phyloP scores from a whole-genome alignment of 1,140 invertebrate genomes.

The Maconellicoccus hirsutus region DNA sequence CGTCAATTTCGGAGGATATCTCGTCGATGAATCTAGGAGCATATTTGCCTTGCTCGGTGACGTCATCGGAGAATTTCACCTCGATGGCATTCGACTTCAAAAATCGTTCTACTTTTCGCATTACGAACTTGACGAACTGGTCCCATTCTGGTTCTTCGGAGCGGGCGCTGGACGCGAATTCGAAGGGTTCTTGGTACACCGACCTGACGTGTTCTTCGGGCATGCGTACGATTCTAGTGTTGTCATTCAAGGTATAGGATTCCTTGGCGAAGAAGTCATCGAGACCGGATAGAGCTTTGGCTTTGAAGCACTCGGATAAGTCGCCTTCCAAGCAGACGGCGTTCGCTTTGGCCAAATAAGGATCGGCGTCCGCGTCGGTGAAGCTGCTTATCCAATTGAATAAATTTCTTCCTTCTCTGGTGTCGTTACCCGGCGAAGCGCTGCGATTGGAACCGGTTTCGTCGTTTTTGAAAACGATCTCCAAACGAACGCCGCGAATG shows the following conservation, averaged over 20 bases:
- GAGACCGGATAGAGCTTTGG: slow-evolving; percentile 53
- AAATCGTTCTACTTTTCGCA: slow-evolving; percentile 55
- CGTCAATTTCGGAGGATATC: slow-evolving; percentile 65
- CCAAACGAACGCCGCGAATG: background rate
- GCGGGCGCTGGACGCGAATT: slow-evolving; percentile 46
- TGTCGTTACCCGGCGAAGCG: slow-evolving; percentile 16
- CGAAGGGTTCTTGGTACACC: slow-evolving; percentile 40
- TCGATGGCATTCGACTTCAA: slow-evolving; percentile 62
- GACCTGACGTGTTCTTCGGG: slow-evolving; percentile 31
- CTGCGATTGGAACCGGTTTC: background rate
- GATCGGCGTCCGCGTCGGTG: slow-evolving; percentile 54
- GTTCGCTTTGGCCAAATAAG: slow-evolving; percentile 57
- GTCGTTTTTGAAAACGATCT: slow-evolving; percentile 15
- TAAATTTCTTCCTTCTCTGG: slow-evolving; percentile 46
- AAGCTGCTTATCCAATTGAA: slow-evolving; percentile 62
- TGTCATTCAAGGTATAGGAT: slow-evolving; percentile 47
- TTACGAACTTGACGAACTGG: slow-evolving; percentile 56
- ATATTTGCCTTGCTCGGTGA: slow-evolving; percentile 52
- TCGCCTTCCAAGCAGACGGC: slow-evolving; percentile 58
- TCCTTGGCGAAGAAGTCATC: slow-evolving; percentile 59
- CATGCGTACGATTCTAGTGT: slow-evolving; percentile 53
- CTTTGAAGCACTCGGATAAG: slow-evolving; percentile 68
- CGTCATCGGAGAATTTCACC: slow-evolving; percentile 51
- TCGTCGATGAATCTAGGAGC: slow-evolving; percentile 67
- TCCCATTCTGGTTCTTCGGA: slow-evolving; percentile 65